Evolutionary conservation across 2,888 invertebrate genomes (phyloP).

Genomic region (Xanthostigma xanthostigma): DNA sequence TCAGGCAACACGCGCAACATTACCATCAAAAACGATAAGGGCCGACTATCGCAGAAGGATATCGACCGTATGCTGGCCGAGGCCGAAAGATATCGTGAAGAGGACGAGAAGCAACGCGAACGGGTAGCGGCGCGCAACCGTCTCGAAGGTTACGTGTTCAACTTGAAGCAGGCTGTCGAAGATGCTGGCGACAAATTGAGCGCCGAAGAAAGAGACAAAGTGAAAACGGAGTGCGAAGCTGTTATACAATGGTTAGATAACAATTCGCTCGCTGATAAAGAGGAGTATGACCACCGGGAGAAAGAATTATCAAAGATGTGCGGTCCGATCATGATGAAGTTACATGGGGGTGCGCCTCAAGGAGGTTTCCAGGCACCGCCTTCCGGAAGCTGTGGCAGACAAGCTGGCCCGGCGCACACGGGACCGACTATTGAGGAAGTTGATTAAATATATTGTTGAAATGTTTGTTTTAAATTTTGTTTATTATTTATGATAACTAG

Average conservation of each 20-base stretch:
- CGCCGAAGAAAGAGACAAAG: conserved; percentile 45
- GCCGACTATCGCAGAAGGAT: conserved; percentile 63
- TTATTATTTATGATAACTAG: no score
- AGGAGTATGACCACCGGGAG: conserved; percentile 47
- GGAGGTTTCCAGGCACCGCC: conserved; percentile 14
- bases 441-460: conserved; percentile 25
- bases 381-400: conserved; percentile 14
- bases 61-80: conserved; percentile 67
- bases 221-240: conserved; percentile 36
- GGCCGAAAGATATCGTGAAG: conserved; percentile 56
- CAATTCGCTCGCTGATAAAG: conserved; percentile 49
- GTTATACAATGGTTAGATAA: conserved; percentile 50
- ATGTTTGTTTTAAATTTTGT: no score
- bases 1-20: conserved; percentile 55
- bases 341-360: conserved; percentile 25
- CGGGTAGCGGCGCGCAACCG: conserved; percentile 53
- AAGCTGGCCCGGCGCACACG: conserved; percentile 15
- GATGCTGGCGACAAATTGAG: conserved; percentile 46
- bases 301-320: conserved; percentile 32
- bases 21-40: conserved; percentile 70
- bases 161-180: conserved; percentile 48
- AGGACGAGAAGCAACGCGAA: conserved; percentile 53
- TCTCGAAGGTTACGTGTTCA: conserved; percentile 53
- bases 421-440: conserved; percentile 44
- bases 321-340: conserved; percentile 44